Percentiles rank a stretch among this genome's conserved stretches.
Conservation (phyloP, 2,113 vertebrate species). For the Theristicus caerulescens region DNA sequence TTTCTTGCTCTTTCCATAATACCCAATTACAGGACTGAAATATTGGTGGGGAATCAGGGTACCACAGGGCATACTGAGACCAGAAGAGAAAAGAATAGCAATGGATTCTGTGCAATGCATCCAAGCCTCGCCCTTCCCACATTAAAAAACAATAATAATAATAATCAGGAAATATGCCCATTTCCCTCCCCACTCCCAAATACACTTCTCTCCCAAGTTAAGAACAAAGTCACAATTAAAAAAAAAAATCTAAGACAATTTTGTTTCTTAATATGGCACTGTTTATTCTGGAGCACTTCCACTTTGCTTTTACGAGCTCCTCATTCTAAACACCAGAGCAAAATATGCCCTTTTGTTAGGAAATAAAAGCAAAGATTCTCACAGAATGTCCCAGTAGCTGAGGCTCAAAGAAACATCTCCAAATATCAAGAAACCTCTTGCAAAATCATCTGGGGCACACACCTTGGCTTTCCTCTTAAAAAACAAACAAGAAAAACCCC, state of each 20-base stretch:
- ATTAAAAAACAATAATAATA: neutral
- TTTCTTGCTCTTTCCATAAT: neutral
- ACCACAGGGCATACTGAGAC: neutral
- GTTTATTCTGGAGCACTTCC: neutral
- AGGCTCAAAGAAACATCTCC: neutral
- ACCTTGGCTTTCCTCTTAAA: neutral
- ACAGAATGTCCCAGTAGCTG: neutral
- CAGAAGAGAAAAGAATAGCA: neutral
- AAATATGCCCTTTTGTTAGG: neutral
- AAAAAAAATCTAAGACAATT: neutral
- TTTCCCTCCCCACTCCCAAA: neutral
- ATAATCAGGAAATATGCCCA: neutral
- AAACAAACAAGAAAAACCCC: neutral
- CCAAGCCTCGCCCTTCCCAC: neutral
- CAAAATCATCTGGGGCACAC: neutral
- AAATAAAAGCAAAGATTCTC: neutral
- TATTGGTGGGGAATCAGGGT: neutral
- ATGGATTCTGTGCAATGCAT: neutral
- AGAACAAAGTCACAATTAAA: neutral
- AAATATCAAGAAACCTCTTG: neutral
- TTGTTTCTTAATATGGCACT: neutral
- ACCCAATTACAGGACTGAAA: neutral
- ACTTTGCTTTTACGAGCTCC: neutral
- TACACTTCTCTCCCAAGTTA: neutral
- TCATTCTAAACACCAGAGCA: neutral